Base-by-base conservation (phyloP, 2,888 invertebrate genomes). In the Ochlodes sylvanus region DNA sequence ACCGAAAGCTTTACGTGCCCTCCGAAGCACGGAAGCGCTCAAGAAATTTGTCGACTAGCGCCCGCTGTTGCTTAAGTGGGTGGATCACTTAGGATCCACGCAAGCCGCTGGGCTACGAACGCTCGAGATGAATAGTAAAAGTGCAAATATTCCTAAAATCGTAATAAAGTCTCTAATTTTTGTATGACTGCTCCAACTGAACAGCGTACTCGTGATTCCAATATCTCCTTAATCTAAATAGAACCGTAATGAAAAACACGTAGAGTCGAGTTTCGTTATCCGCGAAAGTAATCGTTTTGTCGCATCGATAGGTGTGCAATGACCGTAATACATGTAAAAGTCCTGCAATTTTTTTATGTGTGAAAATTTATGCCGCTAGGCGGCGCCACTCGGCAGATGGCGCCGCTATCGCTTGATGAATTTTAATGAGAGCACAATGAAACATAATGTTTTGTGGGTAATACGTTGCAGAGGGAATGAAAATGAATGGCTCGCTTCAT, bases 391-490 rank as follows among this genome's bases (percentile, higher is more conserved):
- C 1, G 7, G 3, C 44, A 47, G 55, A 44, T 65, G 56, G 38
- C 62, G 64, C 56, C 47, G 2, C 32, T 47, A 41, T 57, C 47
- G 50, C 50, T 34, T 56, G 64, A 65, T 65, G 64, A 65, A 65
- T 65, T 57, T 65, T 57, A 57, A 65, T 65, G 57, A 65, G 64
- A 38, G 47, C 57, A 57, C 57, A 65, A 65, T 57, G 50, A 65
- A 65, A 65, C 64, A 57, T 57, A 65, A 57, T 65, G 64, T 65
- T 65, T 57, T 47, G 57, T 57, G 34, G 64, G 64, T 50, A 50
- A 65, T 65, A 65, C 47, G 50, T 64, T 64, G 27, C 44, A 56
- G 21, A 19, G 34, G 14, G 21, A 57, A 64, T 64, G 64, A 56
- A 57, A 56, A 64, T 47, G 57, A 64, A 57, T 50, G 57, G 19